Evolutionary conservation across 2,113 vertebrate species (phyloP).

Genomic region (Vanacampus margaritifer): DNA sequence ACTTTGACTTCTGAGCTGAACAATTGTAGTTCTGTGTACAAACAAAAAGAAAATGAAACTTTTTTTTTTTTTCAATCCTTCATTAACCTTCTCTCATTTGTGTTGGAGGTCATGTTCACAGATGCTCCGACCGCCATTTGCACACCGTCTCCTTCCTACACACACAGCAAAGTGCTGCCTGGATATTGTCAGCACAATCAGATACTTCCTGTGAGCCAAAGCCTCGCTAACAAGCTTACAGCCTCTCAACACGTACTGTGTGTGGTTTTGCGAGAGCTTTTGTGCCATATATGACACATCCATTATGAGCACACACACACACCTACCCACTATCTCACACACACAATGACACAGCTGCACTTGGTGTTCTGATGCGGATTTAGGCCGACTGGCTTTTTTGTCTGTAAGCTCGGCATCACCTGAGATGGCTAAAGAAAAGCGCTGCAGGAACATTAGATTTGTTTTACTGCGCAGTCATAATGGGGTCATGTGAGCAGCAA

Average conservation of each 20-base stretch:
- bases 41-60: background rate
- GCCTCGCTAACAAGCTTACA: constrained; percentile 58
- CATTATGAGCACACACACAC: background rate
- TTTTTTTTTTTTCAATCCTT: background rate
- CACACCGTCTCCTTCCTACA: constrained; percentile 7
- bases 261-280: constrained; percentile 27
- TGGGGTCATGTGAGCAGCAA: constrained; percentile 54
- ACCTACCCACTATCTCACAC: constrained; percentile 2
- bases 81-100: background rate
- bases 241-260: constrained; percentile 21
- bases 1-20: no score
- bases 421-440: constrained; percentile 18
- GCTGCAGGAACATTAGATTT: constrained; percentile 32
- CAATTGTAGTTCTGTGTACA: background rate
- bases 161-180: constrained; percentile 16
- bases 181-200: constrained; percentile 36
- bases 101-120: background rate
- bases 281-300: constrained; percentile 22
- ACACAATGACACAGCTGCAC: background rate
- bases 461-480: constrained; percentile 51
- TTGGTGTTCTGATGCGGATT: constrained; percentile 39
- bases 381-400: constrained; percentile 46
- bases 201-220: constrained; percentile 49
- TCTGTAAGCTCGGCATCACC: constrained; percentile 37
- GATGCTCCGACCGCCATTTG: background rate